Conservation (phyloP, 2,113 vertebrate species). For the Dicentrarchus labrax region DNA sequence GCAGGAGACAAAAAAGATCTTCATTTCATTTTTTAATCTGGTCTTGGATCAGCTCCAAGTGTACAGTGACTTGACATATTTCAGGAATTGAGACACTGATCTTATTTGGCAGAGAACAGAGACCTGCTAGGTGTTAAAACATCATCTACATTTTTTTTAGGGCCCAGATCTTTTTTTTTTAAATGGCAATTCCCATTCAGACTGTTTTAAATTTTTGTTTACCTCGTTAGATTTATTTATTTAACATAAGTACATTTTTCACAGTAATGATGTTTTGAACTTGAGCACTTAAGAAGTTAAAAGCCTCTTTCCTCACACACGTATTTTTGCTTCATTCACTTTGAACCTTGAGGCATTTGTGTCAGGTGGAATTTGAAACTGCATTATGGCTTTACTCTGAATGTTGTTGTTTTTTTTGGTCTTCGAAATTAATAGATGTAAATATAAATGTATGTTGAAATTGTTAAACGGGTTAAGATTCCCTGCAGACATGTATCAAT, state of each 20-base stretch:
- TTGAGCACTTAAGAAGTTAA: neutral
- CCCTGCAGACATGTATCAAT: no score
- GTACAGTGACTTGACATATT: conserved; percentile 77
- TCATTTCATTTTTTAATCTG: conserved; percentile 80
- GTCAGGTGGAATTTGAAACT: neutral
- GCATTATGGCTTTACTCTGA: neutral
- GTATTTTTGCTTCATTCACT: neutral
- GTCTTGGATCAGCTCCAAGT: conserved; percentile 76
- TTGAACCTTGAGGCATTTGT: neutral
- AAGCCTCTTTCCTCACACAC: neutral
- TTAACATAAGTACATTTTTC: conserved; percentile 7
- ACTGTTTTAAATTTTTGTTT: conserved; percentile 23
- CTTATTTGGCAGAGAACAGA: conserved; percentile 58
- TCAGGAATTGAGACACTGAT: conserved; percentile 62
- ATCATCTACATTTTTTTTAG: conserved; percentile 1
- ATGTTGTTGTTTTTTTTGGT: neutral
- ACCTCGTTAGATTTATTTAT: conserved; percentile 13
- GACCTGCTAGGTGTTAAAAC: conserved; percentile 54
- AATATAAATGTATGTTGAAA: neutral
- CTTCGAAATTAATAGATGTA: neutral
- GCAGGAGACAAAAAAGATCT: conserved; percentile 61
- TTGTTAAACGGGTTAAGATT: neutral
- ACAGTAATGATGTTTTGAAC: neutral
- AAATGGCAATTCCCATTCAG: conserved; percentile 25
- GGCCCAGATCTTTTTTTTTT: conserved; percentile 9